Conservation (phyloP, 2,113 vertebrate genomes). For the Grammomys surdaster region DNA sequence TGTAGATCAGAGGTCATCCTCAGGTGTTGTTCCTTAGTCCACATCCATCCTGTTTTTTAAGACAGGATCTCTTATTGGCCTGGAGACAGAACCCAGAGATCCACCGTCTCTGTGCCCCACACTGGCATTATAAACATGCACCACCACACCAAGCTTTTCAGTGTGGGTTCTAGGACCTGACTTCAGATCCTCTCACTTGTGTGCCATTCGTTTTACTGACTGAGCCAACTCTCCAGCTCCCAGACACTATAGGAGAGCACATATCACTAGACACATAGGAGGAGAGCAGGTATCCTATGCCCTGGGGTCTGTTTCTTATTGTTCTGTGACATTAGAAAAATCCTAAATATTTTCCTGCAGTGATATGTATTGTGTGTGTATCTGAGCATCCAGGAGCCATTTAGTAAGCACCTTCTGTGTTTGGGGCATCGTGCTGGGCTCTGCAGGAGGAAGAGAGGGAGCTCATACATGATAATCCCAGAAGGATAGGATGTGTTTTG, state of each 20-base stretch:
- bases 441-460: too few species aligned
- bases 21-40: neutral
- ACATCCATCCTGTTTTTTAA: neutral
- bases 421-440: neutral
- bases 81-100: neutral
- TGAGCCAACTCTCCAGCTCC: neutral
- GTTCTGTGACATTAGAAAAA: neutral
- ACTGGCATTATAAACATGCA: neutral
- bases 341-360: neutral
- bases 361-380: rapidly evolving
- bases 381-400: neutral
- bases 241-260: neutral
- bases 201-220: neutral
- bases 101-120: neutral
- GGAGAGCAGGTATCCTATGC: neutral
- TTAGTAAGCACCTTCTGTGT: neutral
- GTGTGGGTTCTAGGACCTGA: neutral
- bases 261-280: too few species aligned
- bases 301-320: neutral
- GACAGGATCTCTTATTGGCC: neutral
- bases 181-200: neutral
- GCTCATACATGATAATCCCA: neutral
- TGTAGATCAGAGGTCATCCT: neutral
- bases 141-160: neutral
- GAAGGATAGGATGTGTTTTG: neutral